Conservation (phyloP, 2,888 invertebrate species). For the Ametastegia equiseti region DNA sequence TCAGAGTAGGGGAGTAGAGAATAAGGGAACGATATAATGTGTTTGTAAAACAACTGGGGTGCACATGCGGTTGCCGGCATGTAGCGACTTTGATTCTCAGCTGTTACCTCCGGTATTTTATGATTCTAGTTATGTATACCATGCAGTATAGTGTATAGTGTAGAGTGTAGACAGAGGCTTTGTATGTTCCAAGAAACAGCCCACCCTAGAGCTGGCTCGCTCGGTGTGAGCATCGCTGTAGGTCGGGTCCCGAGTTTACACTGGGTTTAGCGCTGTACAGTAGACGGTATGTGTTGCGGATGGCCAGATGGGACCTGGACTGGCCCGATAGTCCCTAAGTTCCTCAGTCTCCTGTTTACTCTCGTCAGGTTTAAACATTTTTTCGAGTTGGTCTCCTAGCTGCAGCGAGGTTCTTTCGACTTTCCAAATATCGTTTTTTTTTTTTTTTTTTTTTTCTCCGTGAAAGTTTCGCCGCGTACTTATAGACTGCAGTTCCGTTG, state of each 20-base stretch:
- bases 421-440: background rate
- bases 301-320: constrained; percentile 41
- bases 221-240: constrained; percentile 56
- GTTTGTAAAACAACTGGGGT: background rate
- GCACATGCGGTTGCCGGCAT: constrained; percentile 31
- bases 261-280: constrained; percentile 49
- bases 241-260: constrained; percentile 52
- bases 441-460: no score
- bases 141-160: constrained; percentile 44
- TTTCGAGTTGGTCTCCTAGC: constrained; percentile 52
- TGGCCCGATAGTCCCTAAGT: constrained; percentile 52
- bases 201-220: constrained; percentile 12
- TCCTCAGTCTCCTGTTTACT: constrained; percentile 69
- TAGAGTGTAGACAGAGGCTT: constrained; percentile 49
- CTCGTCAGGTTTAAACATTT: constrained; percentile 67
- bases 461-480: no score
- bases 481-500: no score
- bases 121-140: constrained; percentile 46
- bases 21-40: background rate
- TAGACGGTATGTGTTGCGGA: constrained; percentile 31
- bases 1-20: background rate
- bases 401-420: background rate
- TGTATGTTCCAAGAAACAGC: constrained; percentile 48
- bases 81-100: constrained; percentile 21
- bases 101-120: constrained; percentile 2